Percentiles rank a stretch among this genome's conserved stretches.
phyloP scores from a whole-genome alignment of 1,140 invertebrate species.

The Bombus turneri region DNA sequence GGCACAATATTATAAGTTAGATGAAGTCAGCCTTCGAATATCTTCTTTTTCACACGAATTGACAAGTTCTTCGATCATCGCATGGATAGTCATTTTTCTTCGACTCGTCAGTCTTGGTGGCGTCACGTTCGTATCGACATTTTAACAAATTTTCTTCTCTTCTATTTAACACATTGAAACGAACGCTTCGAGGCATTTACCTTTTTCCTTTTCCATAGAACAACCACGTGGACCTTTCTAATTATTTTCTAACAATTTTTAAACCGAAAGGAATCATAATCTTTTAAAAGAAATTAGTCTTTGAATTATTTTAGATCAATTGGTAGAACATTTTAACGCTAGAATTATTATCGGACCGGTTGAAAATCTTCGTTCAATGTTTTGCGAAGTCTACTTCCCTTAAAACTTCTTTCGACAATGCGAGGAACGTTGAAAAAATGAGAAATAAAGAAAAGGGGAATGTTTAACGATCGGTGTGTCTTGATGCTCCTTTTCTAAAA shows the following conservation, averaged over 20 bases:
- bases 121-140: background rate
- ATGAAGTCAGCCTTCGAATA: background rate
- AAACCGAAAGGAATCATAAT: too few relatives aligned
- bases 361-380: too few relatives aligned
- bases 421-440: too few relatives aligned
- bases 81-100: background rate
- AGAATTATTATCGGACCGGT: too few relatives aligned
- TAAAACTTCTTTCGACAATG: too few relatives aligned
- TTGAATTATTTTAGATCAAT: too few relatives aligned
- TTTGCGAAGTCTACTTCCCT: too few relatives aligned
- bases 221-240: background rate
- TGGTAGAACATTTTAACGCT: too few relatives aligned
- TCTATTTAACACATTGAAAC: background rate
- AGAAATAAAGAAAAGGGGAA: too few relatives aligned
- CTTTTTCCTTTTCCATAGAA: background rate
- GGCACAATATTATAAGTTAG: constrained; percentile 6
- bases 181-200: too few relatives aligned
- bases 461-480: too few relatives aligned
- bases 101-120: constrained; percentile 22
- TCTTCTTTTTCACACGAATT: background rate
- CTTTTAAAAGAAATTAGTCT: too few relatives aligned
- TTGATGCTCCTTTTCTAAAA: background rate
- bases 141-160: background rate
- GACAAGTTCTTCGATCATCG: background rate
- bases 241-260: background rate